Conservation (phyloP, 92 coral and sea anemone species). For the Epizoanthus fatuus region DNA sequence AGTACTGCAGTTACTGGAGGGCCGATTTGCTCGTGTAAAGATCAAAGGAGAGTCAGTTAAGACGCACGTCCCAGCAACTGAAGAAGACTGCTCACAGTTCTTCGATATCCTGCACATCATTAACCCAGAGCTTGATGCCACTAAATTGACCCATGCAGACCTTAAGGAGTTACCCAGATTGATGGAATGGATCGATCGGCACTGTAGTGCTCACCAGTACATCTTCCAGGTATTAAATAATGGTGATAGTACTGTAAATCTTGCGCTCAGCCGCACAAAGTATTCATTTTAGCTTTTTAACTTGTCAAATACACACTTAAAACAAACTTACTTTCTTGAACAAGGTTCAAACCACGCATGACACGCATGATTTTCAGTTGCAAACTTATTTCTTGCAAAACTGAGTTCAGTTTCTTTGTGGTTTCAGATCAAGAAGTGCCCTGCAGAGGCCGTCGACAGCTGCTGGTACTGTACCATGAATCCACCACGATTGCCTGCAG, state of each 20-base stretch:
- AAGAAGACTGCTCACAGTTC: background rate
- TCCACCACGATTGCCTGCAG: constrained; percentile 1
- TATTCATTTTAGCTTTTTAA: too few relatives aligned
- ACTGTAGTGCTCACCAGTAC: constrained; percentile 10
- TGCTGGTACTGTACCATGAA: constrained; percentile 12
- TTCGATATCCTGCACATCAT: background rate
- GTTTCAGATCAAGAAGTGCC: constrained; percentile 18
- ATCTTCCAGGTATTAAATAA: constrained; percentile 19
- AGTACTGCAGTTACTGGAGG: constrained; percentile 10
- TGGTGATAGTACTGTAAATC: background rate
- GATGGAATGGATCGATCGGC: background rate
- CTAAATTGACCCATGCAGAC: constrained; percentile 4
- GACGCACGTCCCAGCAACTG: constrained; percentile 12
- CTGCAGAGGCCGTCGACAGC: background rate
- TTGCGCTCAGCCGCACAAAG: too few relatives aligned
- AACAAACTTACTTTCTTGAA: too few relatives aligned
- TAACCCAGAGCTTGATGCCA: constrained; percentile 12
- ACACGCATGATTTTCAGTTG: too few relatives aligned
- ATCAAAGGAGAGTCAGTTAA: constrained; percentile 13
- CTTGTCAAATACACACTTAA: too few relatives aligned
- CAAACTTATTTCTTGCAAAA: background rate
- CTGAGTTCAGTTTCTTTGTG: background rate
- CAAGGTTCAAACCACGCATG: too few relatives aligned
- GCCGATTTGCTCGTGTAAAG: constrained; percentile 18
- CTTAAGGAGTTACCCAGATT: background rate